Conservation (phyloP, 30 jellyfish, hydroid and myxozoan species). For the Sanderia malayensis region DNA sequence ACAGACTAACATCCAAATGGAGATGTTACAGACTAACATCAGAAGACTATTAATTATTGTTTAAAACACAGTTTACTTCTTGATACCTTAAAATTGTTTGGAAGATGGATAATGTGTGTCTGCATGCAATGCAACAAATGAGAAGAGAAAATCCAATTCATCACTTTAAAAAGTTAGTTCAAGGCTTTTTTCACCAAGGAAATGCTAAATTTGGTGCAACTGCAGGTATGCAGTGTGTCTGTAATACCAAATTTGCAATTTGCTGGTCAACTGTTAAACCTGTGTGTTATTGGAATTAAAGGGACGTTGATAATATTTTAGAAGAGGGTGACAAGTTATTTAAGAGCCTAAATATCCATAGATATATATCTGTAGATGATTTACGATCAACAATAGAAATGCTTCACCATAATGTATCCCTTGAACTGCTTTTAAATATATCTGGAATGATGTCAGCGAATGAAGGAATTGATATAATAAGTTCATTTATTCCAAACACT, state of each 20-base stretch:
- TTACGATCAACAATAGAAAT: not conserved
- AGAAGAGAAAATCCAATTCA: too few relatives aligned
- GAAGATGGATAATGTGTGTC: too few relatives aligned
- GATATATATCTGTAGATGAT: too few relatives aligned
- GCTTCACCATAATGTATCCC: not conserved
- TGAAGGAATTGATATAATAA: not conserved
- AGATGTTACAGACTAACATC: too few relatives aligned
- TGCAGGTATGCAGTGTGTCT: conserved; percentile 51
- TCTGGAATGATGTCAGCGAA: not conserved
- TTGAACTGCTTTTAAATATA: not conserved
- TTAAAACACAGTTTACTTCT: too few relatives aligned
- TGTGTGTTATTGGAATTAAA: conserved; percentile 8
- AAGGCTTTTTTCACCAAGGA: conserved; percentile 41
- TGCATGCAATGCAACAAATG: too few relatives aligned
- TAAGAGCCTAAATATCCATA: not conserved
- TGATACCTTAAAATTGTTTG: too few relatives aligned
- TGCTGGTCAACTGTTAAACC: conserved; percentile 1
- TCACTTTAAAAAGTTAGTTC: too few relatives aligned
- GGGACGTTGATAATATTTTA: conserved; percentile 19
- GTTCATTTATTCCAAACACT: not conserved
- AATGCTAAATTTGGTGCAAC: conserved; percentile 40
- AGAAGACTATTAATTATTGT: too few relatives aligned
- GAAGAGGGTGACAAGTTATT: conserved; percentile 21
- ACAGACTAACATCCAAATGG: too few relatives aligned
- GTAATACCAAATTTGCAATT: conserved; percentile 21